Evolutionary conservation across 2,113 vertebrate species (phyloP).

Genomic region (Amphiprion ocellaris): DNA sequence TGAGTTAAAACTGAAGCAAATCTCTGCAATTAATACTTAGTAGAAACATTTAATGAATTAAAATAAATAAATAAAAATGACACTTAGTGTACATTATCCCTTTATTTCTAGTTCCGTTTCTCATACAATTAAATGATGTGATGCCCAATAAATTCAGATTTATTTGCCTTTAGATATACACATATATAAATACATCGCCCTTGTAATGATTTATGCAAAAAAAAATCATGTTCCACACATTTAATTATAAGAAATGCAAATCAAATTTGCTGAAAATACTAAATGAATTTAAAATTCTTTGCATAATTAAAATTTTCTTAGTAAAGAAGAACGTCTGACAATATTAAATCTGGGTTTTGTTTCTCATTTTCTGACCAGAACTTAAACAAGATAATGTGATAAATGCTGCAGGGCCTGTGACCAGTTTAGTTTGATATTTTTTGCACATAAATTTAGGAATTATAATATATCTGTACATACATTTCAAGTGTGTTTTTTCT

Average conservation of each 20-base stretch:
- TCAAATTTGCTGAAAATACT: neutral
- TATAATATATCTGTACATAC: neutral
- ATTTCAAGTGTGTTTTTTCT: no score
- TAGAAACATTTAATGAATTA: neutral
- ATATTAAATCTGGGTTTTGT: neutral
- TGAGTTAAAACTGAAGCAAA: neutral
- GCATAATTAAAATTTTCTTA: neutral
- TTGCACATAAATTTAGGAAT: neutral
- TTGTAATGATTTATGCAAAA: neutral
- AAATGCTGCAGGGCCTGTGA: neutral
- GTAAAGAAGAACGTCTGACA: neutral
- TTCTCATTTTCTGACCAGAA: neutral
- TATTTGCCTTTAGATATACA: no score
- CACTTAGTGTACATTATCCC: no score
- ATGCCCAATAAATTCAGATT: no score
- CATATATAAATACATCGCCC: no score
- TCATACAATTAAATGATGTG: no score
- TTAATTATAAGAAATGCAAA: neutral
- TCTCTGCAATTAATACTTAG: conserved; percentile 18
- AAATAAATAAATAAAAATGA: no score
- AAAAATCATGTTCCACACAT: neutral
- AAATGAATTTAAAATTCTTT: neutral
- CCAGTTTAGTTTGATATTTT: neutral
- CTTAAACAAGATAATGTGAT: neutral
- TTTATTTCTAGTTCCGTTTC: neutral